A percentile compares a stretch with the other conserved stretches of the same genome.
phyloP scores from a whole-genome alignment of 2,113 vertebrate genomes.

The Hystrix brachyura region DNA sequence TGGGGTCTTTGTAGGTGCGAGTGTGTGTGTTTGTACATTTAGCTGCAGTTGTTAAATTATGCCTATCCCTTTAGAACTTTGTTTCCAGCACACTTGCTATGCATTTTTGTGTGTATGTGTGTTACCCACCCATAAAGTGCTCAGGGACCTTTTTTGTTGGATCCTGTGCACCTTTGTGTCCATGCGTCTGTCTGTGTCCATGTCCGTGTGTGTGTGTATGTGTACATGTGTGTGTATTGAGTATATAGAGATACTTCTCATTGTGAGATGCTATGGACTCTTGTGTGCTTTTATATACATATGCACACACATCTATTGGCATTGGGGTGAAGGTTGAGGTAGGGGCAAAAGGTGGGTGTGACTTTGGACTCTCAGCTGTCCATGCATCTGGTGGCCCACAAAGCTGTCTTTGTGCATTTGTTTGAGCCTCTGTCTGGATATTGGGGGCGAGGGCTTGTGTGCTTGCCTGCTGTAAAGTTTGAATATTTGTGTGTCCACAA shows the following conservation, averaged over 20 bases:
- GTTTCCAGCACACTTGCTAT: background rate
- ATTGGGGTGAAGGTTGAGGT: slow-evolving; percentile 14
- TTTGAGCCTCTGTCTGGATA: slow-evolving; percentile 42
- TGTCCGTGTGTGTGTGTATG: background rate
- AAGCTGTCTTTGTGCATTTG: slow-evolving; percentile 67
- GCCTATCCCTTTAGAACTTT: slow-evolving; percentile 39
- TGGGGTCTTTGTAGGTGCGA: slow-evolving; percentile 63
- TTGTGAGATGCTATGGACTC: background rate
- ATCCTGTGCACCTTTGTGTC: background rate
- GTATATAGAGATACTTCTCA: background rate
- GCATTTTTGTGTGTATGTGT: background rate
- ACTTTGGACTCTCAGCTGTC: background rate
- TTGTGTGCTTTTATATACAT: background rate
- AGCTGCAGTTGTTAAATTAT: background rate
- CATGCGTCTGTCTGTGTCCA: background rate
- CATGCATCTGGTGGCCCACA: background rate
- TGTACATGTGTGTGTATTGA: background rate
- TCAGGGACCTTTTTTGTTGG: background rate
- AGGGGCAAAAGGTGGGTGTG: background rate
- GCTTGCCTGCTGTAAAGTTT: slow-evolving; percentile 37
- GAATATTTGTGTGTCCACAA: slow-evolving; percentile 46
- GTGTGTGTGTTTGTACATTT: background rate
- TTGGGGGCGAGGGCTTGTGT: slow-evolving; percentile 5
- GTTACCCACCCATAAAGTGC: background rate
- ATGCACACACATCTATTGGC: background rate